Evolutionary conservation across 2,113 vertebrate species (phyloP), one percentile per base, ranked within the genome.

Genomic region (Hymenochirus boettgeri): DNA sequence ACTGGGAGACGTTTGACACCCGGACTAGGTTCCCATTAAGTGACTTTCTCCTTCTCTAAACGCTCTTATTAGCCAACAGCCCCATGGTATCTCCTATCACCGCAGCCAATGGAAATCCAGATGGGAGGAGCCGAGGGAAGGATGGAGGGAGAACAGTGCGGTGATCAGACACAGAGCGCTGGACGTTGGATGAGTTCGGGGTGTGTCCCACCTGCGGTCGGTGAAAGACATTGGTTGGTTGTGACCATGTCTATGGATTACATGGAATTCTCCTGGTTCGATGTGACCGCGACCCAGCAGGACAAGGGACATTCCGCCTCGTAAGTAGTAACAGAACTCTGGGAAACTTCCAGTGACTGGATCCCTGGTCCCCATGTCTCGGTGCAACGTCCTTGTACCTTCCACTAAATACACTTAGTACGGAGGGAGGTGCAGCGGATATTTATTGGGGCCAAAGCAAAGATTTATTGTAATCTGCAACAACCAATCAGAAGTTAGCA

Each of bases 71-170:
- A 59, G 25, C 53, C 17, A 17, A 15, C 54, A 29, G 18, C 8
- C n/a, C 18, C 15, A 15, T 66, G 54, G 31, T 51, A 53, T 31
- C 42, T 35, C 57, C 63, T 57, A 55, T 52, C 27, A 47, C 55
- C 65, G 25, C 29, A 12, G 19, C 58, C 56, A 53, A 67, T 60
- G 65, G 45, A 67, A 67, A 67, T 67, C 47, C 48, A 26, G 27
- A 19, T 13, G 7, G 57, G 57, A 42, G 24, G 56, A 29, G 24
- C 31, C 31, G 29, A 26, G 56, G 26, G 53, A 33, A 10, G 45
- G 45, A 15, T 25, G 11, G 54, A 57, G 62, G 45, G 42, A 27
- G 56, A 24, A 31, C 17, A 15, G 47, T 35, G 21, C 46, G 15
- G 55, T 48, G 63, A 33, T 24, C 55, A 22, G 7, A 9, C 47